These are phyloP conservation scores for Eupithecia tripunctaria DNA, from an alignment of 2,888 invertebrate species.

Conservation along the genomic window DNA sequence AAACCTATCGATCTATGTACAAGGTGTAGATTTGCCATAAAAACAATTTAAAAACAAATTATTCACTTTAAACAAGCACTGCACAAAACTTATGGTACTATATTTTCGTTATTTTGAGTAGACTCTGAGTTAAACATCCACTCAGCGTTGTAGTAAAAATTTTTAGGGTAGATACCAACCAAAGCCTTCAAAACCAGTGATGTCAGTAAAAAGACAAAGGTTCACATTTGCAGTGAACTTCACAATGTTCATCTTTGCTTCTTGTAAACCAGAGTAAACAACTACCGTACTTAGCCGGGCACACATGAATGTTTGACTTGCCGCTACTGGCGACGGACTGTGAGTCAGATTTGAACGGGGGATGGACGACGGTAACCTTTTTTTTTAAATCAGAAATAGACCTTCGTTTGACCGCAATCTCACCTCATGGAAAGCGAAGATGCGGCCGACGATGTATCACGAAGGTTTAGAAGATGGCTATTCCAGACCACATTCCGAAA, in stretches of 20 bases:
- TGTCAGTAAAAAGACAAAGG: not conserved
- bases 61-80: no score
- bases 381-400: no score
- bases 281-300: conserved; percentile 14
- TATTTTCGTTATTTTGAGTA: not conserved
- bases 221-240: not conserved
- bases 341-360: not conserved
- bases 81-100: no score
- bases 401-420: no score
- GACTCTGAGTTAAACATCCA: no score
- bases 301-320: conserved; percentile 10
- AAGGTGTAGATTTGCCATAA: no score
- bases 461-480: no score
- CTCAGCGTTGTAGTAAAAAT: not conserved
- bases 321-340: conserved; percentile 2
- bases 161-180: not conserved
- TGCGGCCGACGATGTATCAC: no score
- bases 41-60: no score
- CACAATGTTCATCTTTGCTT: not conserved
- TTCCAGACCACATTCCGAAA: no score
- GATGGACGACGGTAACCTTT: not conserved
- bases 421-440: no score
- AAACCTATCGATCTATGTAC: no score
- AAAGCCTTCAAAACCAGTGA: not conserved
- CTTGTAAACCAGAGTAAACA: not conserved